Evolutionary conservation across 2,797 vertebrate species (phyloP), one percentile per base, ranked within the genome.

Genomic region (Enteromius argenteus): DNA sequence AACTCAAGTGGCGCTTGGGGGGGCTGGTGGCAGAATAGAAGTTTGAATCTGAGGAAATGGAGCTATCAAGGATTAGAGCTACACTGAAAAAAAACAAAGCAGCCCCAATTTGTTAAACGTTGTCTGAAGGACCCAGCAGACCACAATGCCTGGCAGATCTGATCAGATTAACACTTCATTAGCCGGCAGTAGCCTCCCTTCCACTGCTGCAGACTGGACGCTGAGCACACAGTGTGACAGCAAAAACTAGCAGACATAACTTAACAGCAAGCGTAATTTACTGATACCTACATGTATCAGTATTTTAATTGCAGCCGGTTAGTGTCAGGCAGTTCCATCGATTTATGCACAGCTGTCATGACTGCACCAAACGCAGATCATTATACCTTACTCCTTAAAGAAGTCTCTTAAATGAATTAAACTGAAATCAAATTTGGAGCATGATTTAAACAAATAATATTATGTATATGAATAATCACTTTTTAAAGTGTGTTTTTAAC

Each of bases 1-100:
- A 92, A 88, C 89, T 89, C 74, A 80, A 81, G 5, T 69, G 87
- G 90, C 79, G 89, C 88, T 91, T 89, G 88, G 32, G 88, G 90
- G 80, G 42, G 80, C 60, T 51, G 69, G 27, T 27, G 76, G 75
- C 35, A 69, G 74, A 78, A 76, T 27, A 56, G 27, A 73, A 62
- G 30, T 53, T 67, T 83, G 64, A 58, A 60, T 64, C 17, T 27
- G 58, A 83, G 42, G 75, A 72, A 79, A 83, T 23, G 15, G 39
- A 86, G 80, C 75, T 64, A 71, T 19, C 49, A 73, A 78, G 19
- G 79, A 64, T 46, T 81, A 67, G 13, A 32, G 74, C 27, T 58
- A 51, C 27, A 64, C 32, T 51, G 39, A 42, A 42, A 51, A 74
- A 64, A 32, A 46, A 60, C 21, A 27, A 27, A 35, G 23, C 60